A percentile compares a stretch with the other conserved stretches of the same genome.
These are phyloP conservation scores for Rhabdomys dilectus DNA, from an alignment of 2,113 vertebrate species.

Conservation along the genomic window DNA sequence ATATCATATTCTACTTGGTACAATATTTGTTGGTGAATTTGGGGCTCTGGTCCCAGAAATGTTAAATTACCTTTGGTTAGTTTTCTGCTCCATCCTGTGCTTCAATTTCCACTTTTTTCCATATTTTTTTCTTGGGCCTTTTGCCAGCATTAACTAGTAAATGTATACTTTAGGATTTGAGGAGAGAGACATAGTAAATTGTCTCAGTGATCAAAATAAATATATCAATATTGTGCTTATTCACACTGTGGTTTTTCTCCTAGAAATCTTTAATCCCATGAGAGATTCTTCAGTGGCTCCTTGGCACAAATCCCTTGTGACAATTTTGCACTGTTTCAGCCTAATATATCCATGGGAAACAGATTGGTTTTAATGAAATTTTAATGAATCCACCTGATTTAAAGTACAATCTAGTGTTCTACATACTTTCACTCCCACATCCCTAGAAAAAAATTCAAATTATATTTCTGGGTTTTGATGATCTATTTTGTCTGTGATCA, in stretches of 20 bases:
- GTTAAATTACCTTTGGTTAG: conserved; percentile 57
- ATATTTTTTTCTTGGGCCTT: conserved; percentile 38
- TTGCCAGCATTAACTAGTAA: conserved; percentile 47
- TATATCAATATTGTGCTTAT: conserved; percentile 43
- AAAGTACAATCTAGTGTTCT: background rate
- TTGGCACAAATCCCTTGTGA: no score
- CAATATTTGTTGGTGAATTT: conserved; percentile 43
- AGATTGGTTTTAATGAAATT: conserved; percentile 21
- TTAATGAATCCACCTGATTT: background rate
- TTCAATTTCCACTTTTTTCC: conserved; percentile 25
- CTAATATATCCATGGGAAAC: background rate
- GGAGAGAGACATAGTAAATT: conserved; percentile 44
- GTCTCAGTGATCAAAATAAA: conserved; percentile 47
- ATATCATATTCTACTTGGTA: conserved; percentile 34
- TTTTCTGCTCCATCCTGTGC: background rate
- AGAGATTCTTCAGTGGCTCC: background rate
- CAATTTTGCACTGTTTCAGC: background rate
- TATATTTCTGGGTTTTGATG: background rate
- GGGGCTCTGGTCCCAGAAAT: conserved; percentile 50
- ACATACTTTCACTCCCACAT: background rate
- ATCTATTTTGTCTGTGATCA: background rate
- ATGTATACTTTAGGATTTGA: conserved; percentile 48
- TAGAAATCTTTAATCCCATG: conserved; percentile 21
- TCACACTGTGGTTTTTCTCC: conserved; percentile 29
- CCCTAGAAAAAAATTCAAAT: background rate